phyloP scores from a whole-genome alignment of 2,113 vertebrate species.

The Grammomys surdaster region DNA sequence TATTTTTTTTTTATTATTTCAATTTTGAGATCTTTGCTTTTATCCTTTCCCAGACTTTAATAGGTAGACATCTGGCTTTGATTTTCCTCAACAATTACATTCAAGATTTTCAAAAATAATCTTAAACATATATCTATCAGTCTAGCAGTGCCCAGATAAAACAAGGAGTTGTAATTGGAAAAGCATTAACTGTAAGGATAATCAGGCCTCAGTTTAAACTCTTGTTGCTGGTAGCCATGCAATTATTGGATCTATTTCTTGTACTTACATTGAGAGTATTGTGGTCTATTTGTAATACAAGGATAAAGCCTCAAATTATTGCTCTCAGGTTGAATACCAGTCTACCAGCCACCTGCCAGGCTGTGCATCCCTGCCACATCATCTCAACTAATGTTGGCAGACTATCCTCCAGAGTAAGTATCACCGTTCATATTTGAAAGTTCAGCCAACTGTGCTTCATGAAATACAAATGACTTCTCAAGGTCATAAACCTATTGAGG shows the following conservation, averaged over 20 bases:
- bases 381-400: background rate
- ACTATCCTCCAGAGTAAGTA: background rate
- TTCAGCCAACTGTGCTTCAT: background rate
- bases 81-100: slow-evolving; percentile 49
- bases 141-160: slow-evolving; percentile 35
- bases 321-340: background rate
- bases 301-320: background rate
- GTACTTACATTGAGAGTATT: background rate
- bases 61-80: slow-evolving; percentile 44
- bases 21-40: slow-evolving; percentile 44
- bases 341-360: background rate
- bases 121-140: slow-evolving; percentile 36
- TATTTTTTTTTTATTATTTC: slow-evolving; percentile 31
- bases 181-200: background rate
- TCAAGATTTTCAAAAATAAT: slow-evolving; percentile 52
- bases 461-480: background rate
- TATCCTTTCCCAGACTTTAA: slow-evolving; percentile 11
- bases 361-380: background rate
- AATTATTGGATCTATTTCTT: background rate
- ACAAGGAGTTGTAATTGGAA: background rate
- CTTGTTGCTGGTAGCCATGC: background rate
- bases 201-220: background rate
- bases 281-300: background rate
- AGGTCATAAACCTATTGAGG: background rate
- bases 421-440: background rate